These are phyloP conservation scores for Aulostomus chinensis DNA, from an alignment of 2,797 vertebrate species.

Conservation along the genomic window DNA sequence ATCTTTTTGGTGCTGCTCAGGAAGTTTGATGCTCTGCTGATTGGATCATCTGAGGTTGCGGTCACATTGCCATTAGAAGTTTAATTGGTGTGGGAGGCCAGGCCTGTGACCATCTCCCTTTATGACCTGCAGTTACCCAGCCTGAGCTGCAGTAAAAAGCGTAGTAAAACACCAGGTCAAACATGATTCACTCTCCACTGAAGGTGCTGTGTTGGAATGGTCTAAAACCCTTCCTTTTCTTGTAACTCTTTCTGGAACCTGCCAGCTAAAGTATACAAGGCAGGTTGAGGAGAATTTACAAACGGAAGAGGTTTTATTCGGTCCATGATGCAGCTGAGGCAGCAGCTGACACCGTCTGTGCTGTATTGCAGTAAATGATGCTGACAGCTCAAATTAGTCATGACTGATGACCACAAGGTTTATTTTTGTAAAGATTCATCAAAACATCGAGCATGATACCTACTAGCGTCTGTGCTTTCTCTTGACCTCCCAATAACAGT, in stretches of 20 bases:
- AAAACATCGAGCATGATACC: too few relatives aligned
- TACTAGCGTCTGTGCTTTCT: too few relatives aligned
- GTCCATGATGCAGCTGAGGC: slow-evolving; percentile 5
- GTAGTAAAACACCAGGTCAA: slow-evolving; percentile 65
- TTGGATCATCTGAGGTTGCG: slow-evolving; percentile 34
- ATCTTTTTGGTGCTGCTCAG: slow-evolving; percentile 13
- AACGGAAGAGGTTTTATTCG: slow-evolving; percentile 15
- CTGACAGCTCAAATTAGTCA: slow-evolving; percentile 26
- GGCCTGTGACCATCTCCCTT: slow-evolving; percentile 54
- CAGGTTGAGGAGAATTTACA: slow-evolving; percentile 39
- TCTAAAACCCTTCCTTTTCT: slow-evolving; percentile 59
- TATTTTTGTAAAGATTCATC: too few relatives aligned
- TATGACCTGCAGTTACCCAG: slow-evolving; percentile 65
- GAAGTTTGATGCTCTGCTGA: slow-evolving; percentile 19
- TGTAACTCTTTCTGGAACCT: slow-evolving; percentile 57
- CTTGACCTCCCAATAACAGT: too few relatives aligned
- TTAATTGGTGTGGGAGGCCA: slow-evolving; percentile 36
- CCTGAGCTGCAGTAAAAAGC: slow-evolving; percentile 59
- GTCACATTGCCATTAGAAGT: slow-evolving; percentile 31
- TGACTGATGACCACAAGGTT: too few relatives aligned
- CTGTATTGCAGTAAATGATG: slow-evolving; percentile 14
- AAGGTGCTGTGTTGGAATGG: slow-evolving; percentile 43
- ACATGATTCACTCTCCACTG: slow-evolving; percentile 54
- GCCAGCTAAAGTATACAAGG: slow-evolving; percentile 46
- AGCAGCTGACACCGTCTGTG: slow-evolving; percentile 20